Evolutionary conservation across 2,113 vertebrate genomes (phyloP).

Genomic region (Pleuronectes platessa): DNA sequence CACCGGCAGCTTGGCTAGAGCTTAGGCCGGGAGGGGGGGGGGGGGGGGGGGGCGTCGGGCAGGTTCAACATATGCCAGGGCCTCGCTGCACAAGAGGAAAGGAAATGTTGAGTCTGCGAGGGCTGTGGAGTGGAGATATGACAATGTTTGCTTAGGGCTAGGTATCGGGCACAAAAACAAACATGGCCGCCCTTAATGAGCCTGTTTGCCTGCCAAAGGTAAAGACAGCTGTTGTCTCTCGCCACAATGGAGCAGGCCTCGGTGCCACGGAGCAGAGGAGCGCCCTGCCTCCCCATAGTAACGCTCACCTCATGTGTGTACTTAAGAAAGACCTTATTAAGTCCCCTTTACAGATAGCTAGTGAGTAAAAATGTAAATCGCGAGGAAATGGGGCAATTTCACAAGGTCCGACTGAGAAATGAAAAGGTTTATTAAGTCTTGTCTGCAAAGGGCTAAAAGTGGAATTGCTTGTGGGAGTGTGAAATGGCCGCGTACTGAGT

Average conservation of each 20-base stretch:
- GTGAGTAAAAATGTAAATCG: conserved; percentile 72
- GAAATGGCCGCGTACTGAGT: conserved; percentile 42
- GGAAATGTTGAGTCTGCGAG: conserved; percentile 76
- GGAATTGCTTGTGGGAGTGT: conserved; percentile 61
- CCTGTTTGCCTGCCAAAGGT: conserved; percentile 83
- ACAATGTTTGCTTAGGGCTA: conserved; percentile 81
- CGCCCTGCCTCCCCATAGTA: conserved; percentile 74
- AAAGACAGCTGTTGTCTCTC: conserved; percentile 82
- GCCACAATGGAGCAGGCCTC: conserved; percentile 73
- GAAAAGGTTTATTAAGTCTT: conserved; percentile 66
- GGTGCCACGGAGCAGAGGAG: conserved; percentile 57
- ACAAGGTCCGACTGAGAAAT: conserved; percentile 58
- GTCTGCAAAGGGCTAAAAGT: conserved; percentile 50
- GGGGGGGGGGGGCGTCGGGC: neutral
- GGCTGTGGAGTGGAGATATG: conserved; percentile 78
- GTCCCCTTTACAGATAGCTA: conserved; percentile 67
- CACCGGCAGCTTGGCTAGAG: conserved; percentile 58
- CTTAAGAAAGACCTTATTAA: conserved; percentile 70
- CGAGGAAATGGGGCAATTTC: conserved; percentile 48
- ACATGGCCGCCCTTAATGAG: conserved; percentile 82
- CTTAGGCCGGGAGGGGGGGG: neutral
- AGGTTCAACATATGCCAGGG: conserved; percentile 53
- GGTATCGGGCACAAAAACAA: conserved; percentile 84
- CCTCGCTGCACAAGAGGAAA: conserved; percentile 69
- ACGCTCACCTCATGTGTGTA: conserved; percentile 68